Evolutionary conservation across 1,140 invertebrate species (phyloP).

Genomic region (Polypedilum vanderplanki): DNA sequence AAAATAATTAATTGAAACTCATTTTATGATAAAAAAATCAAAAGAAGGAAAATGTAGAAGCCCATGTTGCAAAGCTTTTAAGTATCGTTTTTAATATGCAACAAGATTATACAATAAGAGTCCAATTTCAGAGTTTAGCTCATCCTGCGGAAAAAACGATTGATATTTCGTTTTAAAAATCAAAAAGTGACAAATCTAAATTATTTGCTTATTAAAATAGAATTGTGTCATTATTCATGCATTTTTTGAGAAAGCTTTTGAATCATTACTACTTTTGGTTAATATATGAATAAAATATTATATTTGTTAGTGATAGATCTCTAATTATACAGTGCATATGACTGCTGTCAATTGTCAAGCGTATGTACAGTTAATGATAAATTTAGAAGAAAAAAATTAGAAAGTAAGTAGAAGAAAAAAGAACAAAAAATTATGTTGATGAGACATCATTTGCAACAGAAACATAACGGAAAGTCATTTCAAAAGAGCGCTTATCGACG

Average conservation of each 20-base stretch:
- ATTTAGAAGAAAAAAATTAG: neutral
- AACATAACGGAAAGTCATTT: neutral
- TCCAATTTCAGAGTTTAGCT: constrained; percentile 49
- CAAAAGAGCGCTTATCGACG: neutral
- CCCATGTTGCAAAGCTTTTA: constrained; percentile 38
- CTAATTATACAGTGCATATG: neutral
- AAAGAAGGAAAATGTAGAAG: constrained; percentile 36
- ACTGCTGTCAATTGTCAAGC: neutral
- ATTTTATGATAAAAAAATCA: constrained; percentile 39
- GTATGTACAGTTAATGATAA: neutral
- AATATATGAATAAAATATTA: too few species aligned
- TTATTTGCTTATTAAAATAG: constrained; percentile 37
- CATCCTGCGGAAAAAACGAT: constrained; percentile 45
- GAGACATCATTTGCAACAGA: neutral
- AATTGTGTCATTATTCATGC: constrained; percentile 30
- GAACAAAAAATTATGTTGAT: too few species aligned
- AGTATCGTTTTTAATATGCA: constrained; percentile 47
- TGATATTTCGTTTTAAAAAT: neutral
- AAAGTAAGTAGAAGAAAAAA: neutral
- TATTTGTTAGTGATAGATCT: neutral
- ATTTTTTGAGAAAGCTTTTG: neutral
- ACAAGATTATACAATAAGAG: constrained; percentile 49
- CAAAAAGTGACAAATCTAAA: constrained; percentile 32
- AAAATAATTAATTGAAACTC: too few species aligned
- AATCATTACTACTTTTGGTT: neutral